Conservation (phyloP, 2,888 invertebrate species). For the Coelinius sp. region DNA sequence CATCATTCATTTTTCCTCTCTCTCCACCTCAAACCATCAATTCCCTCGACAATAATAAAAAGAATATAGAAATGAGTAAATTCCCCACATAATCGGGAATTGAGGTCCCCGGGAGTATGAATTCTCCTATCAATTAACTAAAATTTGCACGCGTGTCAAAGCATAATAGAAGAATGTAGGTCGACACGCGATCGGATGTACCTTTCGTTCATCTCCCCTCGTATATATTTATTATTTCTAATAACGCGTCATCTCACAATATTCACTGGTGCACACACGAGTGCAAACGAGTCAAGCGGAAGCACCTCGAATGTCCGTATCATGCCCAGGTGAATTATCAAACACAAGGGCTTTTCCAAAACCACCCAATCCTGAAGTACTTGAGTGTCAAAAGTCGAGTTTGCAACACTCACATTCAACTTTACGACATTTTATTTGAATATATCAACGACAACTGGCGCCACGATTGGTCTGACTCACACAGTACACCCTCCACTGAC, state of each 20-base stretch:
- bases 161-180: constrained; percentile 41
- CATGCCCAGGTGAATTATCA: not conserved
- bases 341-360: not conserved
- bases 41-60: not conserved
- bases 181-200: constrained; percentile 52
- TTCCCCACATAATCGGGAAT: not conserved
- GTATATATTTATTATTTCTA: constrained; percentile 45
- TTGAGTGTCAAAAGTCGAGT: not conserved
- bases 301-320: not conserved
- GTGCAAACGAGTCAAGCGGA: not conserved
- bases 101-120: not conserved
- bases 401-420: not conserved
- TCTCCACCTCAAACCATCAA: not conserved
- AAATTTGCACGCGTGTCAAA: constrained; percentile 19
- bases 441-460: not conserved
- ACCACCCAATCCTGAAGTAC: not conserved
- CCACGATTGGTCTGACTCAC: not conserved
- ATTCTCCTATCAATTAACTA: constrained; percentile 14
- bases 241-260: constrained; percentile 25
- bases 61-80: not conserved
- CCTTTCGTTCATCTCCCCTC: constrained; percentile 45
- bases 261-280: not conserved
- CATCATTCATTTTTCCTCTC: not conserved
- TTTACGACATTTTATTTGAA: not conserved
- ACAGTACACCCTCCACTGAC: constrained; percentile 7